Conservation (phyloP, 2,113 vertebrate genomes). For the Lepus americanus region DNA sequence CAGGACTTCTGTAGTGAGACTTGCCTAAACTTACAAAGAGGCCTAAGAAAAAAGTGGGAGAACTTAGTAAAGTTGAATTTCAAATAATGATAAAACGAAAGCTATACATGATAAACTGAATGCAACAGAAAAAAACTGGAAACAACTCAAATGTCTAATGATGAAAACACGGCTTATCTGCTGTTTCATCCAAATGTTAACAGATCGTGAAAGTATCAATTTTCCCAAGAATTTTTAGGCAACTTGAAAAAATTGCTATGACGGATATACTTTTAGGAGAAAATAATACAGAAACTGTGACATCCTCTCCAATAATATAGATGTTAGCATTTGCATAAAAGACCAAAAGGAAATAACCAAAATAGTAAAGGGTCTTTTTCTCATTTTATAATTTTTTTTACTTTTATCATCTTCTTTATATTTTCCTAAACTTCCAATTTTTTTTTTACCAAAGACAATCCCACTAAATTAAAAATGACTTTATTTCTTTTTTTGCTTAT, state of each 20-base stretch:
- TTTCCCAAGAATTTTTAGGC: conserved; percentile 35
- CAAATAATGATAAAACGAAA: conserved; percentile 40
- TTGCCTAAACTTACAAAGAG: conserved; percentile 15
- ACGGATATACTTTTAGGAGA: not conserved
- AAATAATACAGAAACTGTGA: not conserved
- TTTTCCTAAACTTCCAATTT: conserved; percentile 7
- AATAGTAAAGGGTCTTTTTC: not conserved
- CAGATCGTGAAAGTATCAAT: not conserved
- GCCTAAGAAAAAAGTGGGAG: not conserved
- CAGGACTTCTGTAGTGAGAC: conserved; percentile 6
- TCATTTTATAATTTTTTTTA: not conserved
- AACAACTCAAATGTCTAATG: not conserved
- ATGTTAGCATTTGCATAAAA: conserved; percentile 1
- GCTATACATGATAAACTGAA: not conserved
- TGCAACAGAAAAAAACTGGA: not conserved
- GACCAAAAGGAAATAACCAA: not conserved
- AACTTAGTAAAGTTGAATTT: not conserved
- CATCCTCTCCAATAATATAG: not conserved
- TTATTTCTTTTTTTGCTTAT: not conserved
- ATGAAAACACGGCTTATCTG: not conserved
- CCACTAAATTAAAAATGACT: not conserved
- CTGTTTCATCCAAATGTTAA: conserved; percentile 27
- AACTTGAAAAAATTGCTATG: not conserved
- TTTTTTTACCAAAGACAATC: conserved; percentile 2
- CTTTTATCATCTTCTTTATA: conserved; percentile 19